Percentiles rank a stretch among this genome's conserved stretches.
Evolutionary conservation across 2,888 invertebrate genomes (phyloP).

Genomic region (Malachius bipustulatus): DNA sequence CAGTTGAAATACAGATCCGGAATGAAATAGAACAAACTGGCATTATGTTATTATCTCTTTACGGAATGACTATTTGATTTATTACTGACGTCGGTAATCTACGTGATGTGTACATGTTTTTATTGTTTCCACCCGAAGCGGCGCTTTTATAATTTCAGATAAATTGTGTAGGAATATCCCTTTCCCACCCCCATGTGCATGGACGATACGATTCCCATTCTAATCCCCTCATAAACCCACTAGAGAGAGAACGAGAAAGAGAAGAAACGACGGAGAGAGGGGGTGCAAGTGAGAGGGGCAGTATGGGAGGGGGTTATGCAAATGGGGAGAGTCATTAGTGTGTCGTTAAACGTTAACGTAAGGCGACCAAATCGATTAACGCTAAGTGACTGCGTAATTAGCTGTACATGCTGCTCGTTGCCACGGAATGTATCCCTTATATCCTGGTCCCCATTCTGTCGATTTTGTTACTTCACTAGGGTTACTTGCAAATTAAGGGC

Average conservation of each 20-base stretch:
- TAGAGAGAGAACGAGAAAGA: too few relatives aligned
- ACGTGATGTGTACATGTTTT: constrained; percentile 39
- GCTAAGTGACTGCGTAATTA: constrained; percentile 42
- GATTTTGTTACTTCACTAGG: constrained; percentile 15
- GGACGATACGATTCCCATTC: constrained; percentile 4
- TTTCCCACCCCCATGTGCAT: constrained; percentile 10
- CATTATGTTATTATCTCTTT: constrained; percentile 22
- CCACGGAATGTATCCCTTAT: constrained; percentile 13
- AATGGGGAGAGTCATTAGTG: constrained; percentile 40
- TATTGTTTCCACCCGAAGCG: constrained; percentile 37
- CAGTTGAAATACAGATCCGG: too few relatives aligned
- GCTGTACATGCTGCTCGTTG: constrained; percentile 35
- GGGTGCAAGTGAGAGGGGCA: constrained; percentile 1
- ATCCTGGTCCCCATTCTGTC: constrained; percentile 4
- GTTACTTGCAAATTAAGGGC: constrained; percentile 30
- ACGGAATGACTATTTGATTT: constrained; percentile 39
- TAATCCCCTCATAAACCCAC: neutral
- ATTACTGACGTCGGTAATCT: constrained; percentile 40
- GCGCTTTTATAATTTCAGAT: constrained; percentile 38
- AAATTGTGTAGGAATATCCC: constrained; percentile 35
- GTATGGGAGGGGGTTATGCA: constrained; percentile 34
- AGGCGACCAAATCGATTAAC: constrained; percentile 41
- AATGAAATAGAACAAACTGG: too few relatives aligned
- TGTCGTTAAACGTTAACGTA: constrained; percentile 41
- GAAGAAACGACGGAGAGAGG: constrained; percentile 3